phyloP scores from a whole-genome alignment of 2,113 vertebrate species.

The Chaetops frenatus region DNA sequence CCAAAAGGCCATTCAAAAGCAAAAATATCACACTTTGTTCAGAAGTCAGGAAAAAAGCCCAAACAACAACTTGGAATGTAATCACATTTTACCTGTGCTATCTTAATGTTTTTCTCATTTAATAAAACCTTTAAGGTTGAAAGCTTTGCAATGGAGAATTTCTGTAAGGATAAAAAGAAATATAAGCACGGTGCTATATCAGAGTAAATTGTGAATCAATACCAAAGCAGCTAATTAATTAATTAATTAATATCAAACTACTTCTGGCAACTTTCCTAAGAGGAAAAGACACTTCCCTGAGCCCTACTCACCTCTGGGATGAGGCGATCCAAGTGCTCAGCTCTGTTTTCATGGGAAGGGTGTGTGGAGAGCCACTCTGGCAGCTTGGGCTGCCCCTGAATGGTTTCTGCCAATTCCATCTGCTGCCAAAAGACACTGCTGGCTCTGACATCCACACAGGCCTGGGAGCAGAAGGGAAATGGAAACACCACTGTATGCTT shows the following conservation, averaged over 20 bases:
- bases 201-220: background rate
- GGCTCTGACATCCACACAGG: constrained; percentile 89
- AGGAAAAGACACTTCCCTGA: background rate
- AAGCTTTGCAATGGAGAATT: background rate
- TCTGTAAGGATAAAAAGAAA: background rate
- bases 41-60: background rate
- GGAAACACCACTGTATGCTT: background rate
- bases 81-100: background rate
- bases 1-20: background rate
- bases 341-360: constrained; percentile 86
- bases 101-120: background rate
- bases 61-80: background rate
- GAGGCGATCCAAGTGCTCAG: constrained; percentile 79
- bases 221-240: background rate
- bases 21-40: background rate
- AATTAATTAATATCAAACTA: background rate
- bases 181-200: background rate
- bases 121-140: background rate
- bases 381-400: constrained; percentile 68
- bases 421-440: constrained; percentile 92
- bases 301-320: constrained; percentile 83
- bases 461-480: constrained; percentile 68
- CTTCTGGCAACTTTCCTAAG: background rate
- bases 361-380: constrained; percentile 96
- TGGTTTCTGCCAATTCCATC: constrained; percentile 79